These are phyloP conservation scores for Axis porcinus DNA, from an alignment of 2,113 vertebrate species.

Conservation along the genomic window DNA sequence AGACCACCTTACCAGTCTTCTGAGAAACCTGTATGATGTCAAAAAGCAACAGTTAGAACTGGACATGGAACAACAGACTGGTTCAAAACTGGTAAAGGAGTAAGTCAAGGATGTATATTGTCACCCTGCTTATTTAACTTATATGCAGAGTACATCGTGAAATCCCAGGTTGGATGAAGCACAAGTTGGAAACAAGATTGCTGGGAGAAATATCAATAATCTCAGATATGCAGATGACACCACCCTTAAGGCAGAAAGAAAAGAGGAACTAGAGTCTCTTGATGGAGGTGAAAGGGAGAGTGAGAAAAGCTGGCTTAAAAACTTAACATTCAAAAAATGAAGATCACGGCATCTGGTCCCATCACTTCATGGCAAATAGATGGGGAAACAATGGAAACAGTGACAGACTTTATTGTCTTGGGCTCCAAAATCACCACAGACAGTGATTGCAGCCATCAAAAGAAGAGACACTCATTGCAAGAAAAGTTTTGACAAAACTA, in stretches of 20 bases:
- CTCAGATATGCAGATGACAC: neutral
- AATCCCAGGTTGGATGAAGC: neutral
- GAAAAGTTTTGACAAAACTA: neutral
- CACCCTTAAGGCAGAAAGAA: neutral
- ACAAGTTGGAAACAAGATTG: neutral
- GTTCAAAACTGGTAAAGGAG: neutral
- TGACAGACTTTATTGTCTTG: neutral
- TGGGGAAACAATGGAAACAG: neutral
- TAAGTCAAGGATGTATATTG: neutral
- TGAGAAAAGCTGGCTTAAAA: neutral
- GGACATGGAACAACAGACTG: neutral
- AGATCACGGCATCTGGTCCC: neutral
- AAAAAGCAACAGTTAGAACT: neutral
- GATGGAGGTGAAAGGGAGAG: neutral
- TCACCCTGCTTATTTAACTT: neutral
- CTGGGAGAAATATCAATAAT: neutral
- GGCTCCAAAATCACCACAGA: neutral
- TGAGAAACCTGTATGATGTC: neutral
- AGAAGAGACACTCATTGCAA: neutral
- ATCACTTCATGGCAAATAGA: neutral
- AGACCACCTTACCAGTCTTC: neutral
- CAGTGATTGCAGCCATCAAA: neutral
- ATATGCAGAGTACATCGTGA: neutral
- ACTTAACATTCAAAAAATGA: neutral
- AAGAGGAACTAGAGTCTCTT: neutral